These are phyloP conservation scores for Trachythela sp. DNA, from an alignment of 64 coral and sea anemone species.

Conservation along the genomic window DNA sequence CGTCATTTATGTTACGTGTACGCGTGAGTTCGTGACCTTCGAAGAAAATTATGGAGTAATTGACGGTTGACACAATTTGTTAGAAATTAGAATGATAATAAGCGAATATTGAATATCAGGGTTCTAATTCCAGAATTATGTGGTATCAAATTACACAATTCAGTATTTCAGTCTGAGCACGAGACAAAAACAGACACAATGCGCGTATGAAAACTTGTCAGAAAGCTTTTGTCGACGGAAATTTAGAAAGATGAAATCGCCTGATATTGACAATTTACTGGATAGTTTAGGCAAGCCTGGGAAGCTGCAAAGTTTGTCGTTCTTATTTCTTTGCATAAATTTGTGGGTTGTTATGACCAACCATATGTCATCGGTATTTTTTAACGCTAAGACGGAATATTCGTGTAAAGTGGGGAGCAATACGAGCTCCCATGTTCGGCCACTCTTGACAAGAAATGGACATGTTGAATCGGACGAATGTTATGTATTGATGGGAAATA, in stretches of 20 bases:
- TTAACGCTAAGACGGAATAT: not conserved
- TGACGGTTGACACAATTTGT: no score
- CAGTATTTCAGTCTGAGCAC: no score
- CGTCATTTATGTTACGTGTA: no score
- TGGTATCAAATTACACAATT: no score
- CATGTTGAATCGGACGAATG: not conserved
- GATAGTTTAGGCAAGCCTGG: not conserved
- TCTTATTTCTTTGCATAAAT: not conserved
- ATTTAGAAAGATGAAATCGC: not conserved
- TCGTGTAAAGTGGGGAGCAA: not conserved
- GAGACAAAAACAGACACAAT: no score
- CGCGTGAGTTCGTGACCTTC: no score
- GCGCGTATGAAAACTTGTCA: no score
- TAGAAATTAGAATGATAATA: no score
- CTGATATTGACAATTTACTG: not conserved
- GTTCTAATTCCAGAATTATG: no score
- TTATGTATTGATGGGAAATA: not conserved
- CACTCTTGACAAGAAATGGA: not conserved
- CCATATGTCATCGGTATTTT: not conserved
- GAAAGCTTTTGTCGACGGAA: no score
- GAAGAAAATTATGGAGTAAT: no score
- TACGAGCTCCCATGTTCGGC: not conserved
- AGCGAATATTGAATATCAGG: no score
- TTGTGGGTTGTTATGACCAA: not conserved
- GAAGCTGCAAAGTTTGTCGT: not conserved